These are phyloP conservation scores for Rhabdomys dilectus DNA, from an alignment of 2,113 vertebrate genomes.

Conservation along the genomic window DNA sequence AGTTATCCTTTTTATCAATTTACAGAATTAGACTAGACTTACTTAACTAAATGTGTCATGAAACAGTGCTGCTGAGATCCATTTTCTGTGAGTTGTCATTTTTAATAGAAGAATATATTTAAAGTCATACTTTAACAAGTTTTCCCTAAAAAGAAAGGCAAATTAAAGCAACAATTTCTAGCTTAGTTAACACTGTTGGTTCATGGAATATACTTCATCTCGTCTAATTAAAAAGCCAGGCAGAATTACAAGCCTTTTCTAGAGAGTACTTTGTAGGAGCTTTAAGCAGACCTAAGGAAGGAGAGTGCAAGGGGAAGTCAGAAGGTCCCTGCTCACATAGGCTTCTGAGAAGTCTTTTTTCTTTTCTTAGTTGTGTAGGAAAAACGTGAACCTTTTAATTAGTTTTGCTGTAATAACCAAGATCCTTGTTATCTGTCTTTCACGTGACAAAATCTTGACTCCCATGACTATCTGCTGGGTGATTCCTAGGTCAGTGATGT, in stretches of 20 bases:
- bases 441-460: accelerated
- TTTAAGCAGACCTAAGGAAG: neutral
- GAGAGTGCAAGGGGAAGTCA: too few species aligned
- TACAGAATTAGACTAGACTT: neutral
- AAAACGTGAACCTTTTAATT: neutral
- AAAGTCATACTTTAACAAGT: constrained; percentile 25
- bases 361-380: neutral
- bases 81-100: neutral
- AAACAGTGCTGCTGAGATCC: neutral
- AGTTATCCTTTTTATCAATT: neutral
- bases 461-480: neutral
- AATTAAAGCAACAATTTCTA: neutral
- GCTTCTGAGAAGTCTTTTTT: neutral
- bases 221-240: neutral
- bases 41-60: neutral
- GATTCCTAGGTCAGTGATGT: neutral
- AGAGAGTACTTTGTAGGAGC: neutral
- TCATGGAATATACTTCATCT: neutral
- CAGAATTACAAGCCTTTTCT: neutral
- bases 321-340: neutral
- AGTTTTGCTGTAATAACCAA: too few species aligned
- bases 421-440: neutral
- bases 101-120: neutral
- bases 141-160: constrained; percentile 11
- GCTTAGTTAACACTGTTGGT: neutral